A percentile compares a stretch with the other conserved stretches of the same genome.
Conservation (phyloP, 2,113 vertebrate species). For the Neofelis nebulosa region DNA sequence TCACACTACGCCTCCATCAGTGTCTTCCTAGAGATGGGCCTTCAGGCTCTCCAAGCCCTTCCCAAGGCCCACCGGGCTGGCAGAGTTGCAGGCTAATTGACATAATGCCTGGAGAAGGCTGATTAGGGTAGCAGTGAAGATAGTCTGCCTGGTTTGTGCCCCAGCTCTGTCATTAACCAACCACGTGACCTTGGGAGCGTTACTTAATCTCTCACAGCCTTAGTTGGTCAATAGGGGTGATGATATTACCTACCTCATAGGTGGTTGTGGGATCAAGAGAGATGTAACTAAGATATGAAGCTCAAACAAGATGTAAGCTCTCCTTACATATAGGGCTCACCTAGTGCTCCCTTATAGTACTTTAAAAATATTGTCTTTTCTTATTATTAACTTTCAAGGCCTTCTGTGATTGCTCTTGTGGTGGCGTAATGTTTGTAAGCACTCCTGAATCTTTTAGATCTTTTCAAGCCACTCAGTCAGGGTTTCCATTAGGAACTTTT, state of each 20-base stretch:
- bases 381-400: conserved; percentile 27
- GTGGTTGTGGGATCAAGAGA: conserved; percentile 2
- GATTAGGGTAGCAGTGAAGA: not conserved
- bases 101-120: not conserved
- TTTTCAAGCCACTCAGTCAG: not conserved
- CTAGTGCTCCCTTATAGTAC: not conserved
- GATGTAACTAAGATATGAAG: conserved; percentile 29
- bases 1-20: not conserved
- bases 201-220: not conserved
- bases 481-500: not conserved
- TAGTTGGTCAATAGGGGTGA: conserved; percentile 26
- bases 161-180: not conserved
- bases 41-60: not conserved
- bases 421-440: not conserved
- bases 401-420: not conserved
- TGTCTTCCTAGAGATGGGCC: not conserved
- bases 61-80: not conserved
- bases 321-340: not conserved
- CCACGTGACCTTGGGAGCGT: not conserved
- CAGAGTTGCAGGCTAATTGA: not conserved
- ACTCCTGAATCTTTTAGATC: not conserved
- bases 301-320: conserved; percentile 25
- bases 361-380: conserved; percentile 4
- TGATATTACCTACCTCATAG: not conserved
- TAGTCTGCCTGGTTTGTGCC: not conserved